Evolutionary conservation across 2,113 vertebrate species (phyloP).

Genomic region (Hippotragus niger): DNA sequence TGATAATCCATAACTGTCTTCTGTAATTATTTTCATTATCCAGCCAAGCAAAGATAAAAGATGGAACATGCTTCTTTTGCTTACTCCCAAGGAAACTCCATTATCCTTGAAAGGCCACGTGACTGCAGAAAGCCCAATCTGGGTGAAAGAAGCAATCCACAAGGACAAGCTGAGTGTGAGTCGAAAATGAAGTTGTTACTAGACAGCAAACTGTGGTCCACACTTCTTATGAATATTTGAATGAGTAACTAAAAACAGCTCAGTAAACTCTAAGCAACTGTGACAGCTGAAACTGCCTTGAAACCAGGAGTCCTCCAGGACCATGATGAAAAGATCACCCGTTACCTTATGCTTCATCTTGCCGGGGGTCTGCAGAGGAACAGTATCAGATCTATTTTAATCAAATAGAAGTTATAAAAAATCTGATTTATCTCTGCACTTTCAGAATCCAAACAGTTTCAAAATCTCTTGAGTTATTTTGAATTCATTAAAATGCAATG

Average conservation of each 20-base stretch:
- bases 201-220: conserved; percentile 84
- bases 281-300: conserved; percentile 90
- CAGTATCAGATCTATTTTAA: neutral
- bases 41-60: conserved; percentile 86
- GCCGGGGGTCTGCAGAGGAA: conserved; percentile 11
- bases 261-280: conserved; percentile 86
- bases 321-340: conserved; percentile 75
- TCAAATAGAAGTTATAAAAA: conserved; percentile 45
- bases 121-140: conserved; percentile 66
- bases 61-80: conserved; percentile 76
- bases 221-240: conserved; percentile 94
- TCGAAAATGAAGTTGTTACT: conserved; percentile 87
- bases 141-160: conserved; percentile 67
- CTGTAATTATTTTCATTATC: conserved; percentile 84
- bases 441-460: conserved; percentile 41
- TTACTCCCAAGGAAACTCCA: conserved; percentile 81
- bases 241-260: conserved; percentile 90
- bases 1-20: conserved; percentile 89
- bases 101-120: conserved; percentile 81
- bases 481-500: conserved; percentile 70
- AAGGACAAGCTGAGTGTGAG: conserved; percentile 81
- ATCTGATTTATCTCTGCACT: conserved; percentile 31
- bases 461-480: conserved; percentile 57
- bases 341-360: conserved; percentile 26
- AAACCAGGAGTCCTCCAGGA: conserved; percentile 79